Evolutionary conservation across 2,797 vertebrate species (phyloP), one percentile per base, ranked within the genome.

Genomic region (Propithecus deckenii): DNA sequence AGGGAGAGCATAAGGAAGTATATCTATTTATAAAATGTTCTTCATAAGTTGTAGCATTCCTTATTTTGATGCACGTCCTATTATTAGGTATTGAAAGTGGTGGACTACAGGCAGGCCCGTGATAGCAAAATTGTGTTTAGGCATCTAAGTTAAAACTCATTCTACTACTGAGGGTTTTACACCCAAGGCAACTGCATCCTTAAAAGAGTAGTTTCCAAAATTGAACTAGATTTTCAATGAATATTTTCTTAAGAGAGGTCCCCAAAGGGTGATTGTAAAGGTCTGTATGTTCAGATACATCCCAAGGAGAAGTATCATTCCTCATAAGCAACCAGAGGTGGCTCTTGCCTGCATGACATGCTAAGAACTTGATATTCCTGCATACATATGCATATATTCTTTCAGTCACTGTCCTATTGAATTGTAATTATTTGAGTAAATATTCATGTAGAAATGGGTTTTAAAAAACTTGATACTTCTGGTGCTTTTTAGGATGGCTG

Each of bases 371-470:
- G 32, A 3, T 48, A 17, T n/a, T 63, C 6, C 55, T 57, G 18
- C 61, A 74, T 4, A 35, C 30, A 52, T 15, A 48, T 57, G 30
- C 28, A 20, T 18, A 20, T 46, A 38, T 91, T 92, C 25, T 83
- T 89, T 81, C 23, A 69, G 79, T 72, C 35, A 25, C 12, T 86
- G 28, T 43, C 22, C 1, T 79, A 28, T n/a, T 89, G 65, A 96
- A 48, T 93, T 81, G 67, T 59, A 92, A 94, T 52, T 86, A 71
- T n/a, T 52, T 91, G 67, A 96, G 76, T 92, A 91, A 94, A 91
- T 72, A 86, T 32, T 1, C 35, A 74, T 55, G 38, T 52, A 85
- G 52, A 79, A 85, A 57, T 50, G 80, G 6, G 30, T 76, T 65
- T 65, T 78, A 15, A 78, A 35, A 55, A 55, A 50, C 30, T 75